Percentiles rank a stretch among this genome's conserved stretches.
Evolutionary conservation across 2,888 invertebrate genomes (phyloP).

Genomic region (Ophion slaviceki): DNA sequence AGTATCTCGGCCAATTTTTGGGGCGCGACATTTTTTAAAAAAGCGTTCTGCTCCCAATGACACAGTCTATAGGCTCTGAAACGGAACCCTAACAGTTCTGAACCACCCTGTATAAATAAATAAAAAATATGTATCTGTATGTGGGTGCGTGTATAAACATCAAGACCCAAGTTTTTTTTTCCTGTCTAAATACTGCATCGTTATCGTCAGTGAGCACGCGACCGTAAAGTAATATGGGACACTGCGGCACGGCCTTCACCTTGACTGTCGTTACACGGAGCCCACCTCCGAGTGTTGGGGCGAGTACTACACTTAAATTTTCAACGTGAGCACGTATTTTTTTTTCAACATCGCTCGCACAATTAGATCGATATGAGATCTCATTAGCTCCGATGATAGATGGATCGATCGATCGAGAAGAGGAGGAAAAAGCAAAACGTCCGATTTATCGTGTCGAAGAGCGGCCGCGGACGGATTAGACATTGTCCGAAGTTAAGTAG

Average conservation of each 20-base stretch:
- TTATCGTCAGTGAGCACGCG: constrained; percentile 58
- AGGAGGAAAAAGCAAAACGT: neutral
- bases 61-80: no score
- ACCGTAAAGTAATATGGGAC: constrained; percentile 58
- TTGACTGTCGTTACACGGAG: constrained; percentile 40
- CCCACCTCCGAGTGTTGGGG: constrained; percentile 9
- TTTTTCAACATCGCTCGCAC: neutral
- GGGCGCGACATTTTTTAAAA: no score
- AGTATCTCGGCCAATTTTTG: no score
- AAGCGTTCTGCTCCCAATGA: no score
- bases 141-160: neutral
- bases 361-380: constrained; percentile 10
- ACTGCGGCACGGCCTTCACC: constrained; percentile 58
- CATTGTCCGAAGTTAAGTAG: neutral
- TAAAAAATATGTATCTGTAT: no score
- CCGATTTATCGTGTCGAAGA: neutral
- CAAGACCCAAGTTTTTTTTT: constrained; percentile 2
- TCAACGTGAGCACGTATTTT: neutral
- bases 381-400: neutral
- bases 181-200: constrained; percentile 37
- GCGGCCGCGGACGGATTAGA: neutral
- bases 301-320: no score
- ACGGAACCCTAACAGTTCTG: no score
- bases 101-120: neutral
- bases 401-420: constrained; percentile 22